phyloP scores from a whole-genome alignment of 2,888 invertebrate genomes.

The Tubulanus polymorphus region DNA sequence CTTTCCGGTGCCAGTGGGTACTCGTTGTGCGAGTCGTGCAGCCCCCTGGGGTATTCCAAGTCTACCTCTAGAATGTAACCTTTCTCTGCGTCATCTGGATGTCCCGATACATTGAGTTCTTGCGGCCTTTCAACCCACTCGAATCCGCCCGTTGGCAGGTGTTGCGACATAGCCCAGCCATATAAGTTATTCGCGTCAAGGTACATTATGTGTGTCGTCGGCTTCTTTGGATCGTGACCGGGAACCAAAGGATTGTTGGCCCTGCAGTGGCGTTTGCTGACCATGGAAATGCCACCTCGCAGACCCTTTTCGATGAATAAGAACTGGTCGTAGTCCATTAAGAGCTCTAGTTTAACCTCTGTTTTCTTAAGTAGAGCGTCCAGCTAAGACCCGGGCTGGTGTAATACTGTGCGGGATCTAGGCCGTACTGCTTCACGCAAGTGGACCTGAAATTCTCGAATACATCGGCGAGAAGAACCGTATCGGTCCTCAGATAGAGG shows the following conservation, averaged over 20 bases:
- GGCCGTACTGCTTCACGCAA: constrained; percentile 24
- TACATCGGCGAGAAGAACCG: constrained; percentile 35
- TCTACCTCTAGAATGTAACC: constrained; percentile 54
- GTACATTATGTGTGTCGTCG: constrained; percentile 21
- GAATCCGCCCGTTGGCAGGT: constrained; percentile 31
- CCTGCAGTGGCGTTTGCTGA: constrained; percentile 30
- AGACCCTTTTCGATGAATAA: constrained; percentile 22
- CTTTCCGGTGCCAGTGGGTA: constrained; percentile 34
- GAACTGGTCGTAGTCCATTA: constrained; percentile 32
- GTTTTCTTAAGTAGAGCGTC: constrained; percentile 34
- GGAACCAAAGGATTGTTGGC: constrained; percentile 31
- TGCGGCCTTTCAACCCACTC: constrained; percentile 19
- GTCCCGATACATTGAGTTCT: background rate
- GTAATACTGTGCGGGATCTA: constrained; percentile 33
- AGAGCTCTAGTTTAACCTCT: constrained; percentile 25
- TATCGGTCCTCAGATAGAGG: constrained; percentile 29
- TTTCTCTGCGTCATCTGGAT: background rate
- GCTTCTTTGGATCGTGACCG: constrained; percentile 19
- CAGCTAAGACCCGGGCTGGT: constrained; percentile 36
- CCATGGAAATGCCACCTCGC: constrained; percentile 21
- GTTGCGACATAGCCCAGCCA: constrained; percentile 35
- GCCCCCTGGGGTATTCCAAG: constrained; percentile 46
- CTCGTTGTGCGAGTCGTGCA: constrained; percentile 44
- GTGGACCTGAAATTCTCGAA: constrained; percentile 38
- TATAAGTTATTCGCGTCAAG: constrained; percentile 32